Base-by-base conservation (phyloP, 2,113 vertebrate genomes). In the Pachycephala philippinensis region DNA sequence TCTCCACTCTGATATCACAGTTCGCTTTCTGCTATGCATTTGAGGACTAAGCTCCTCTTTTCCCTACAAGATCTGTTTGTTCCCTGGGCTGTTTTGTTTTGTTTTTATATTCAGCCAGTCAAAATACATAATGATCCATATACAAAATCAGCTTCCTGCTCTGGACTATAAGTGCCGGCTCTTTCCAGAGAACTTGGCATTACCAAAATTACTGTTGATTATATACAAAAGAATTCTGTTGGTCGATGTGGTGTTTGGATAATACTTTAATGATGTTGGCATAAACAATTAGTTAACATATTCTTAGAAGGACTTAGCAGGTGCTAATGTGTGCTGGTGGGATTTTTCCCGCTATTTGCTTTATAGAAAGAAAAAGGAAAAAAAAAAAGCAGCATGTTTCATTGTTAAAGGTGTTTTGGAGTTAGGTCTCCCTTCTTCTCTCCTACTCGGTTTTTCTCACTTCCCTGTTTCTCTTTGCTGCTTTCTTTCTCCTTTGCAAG, bases 241-340 rank as follows among this genome's bases (percentile, higher is more conserved):
- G 39, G 40, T 89, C 87, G 69, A 87, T 84, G 50, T 52, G 52
- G 28, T 91, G 45, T 89, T 91, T 91, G 57, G 75, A 57, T 92
- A 75, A 85, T 53, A 56, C 33, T 84, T 79, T 81, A 81, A 82
- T 83, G 56, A 77, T 91, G 66, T 84, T 93, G 54, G 26, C 7
- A 6, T 92, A 90, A 94, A 84, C 94, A 94, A 69, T 96, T 91
- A 90, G 44, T 87, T 92, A 70, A 78, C 79, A 28, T 83, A 45
- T 45, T 71, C 84, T 87, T 85, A 88, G 57, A 87, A 63, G 68
- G 40, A 82, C 60, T 89, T 95, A 80, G 64, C 68, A 93, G 76
- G 88, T 95, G 85, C 65, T 89, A 2, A 1, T 81, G 27, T 56
- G 16, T 71, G 53, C 44, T 82, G 28, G 59, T 93, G 81, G 49